Conservation (phyloP, 2,797 vertebrate genomes). For the Myotis planiceps region DNA sequence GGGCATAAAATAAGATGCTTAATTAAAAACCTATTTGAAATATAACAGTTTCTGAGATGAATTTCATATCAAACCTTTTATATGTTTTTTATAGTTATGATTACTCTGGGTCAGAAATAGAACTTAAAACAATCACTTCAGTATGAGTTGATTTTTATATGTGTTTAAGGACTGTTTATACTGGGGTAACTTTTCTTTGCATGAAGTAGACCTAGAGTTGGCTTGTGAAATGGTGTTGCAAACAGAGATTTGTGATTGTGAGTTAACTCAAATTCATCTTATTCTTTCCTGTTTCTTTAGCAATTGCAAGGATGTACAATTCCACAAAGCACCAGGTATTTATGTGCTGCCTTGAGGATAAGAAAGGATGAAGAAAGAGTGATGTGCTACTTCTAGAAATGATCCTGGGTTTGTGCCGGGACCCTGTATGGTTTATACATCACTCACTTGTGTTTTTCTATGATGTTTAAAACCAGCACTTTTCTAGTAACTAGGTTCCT, state of each 20-base stretch:
- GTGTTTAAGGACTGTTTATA: neutral
- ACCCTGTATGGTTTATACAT: neutral
- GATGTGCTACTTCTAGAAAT: neutral
- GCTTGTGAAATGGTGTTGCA: neutral
- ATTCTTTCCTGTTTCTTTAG: neutral
- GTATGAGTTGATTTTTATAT: neutral
- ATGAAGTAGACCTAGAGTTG: neutral
- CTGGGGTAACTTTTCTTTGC: neutral
- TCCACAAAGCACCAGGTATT: neutral
- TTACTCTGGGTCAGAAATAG: neutral
- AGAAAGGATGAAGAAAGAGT: neutral
- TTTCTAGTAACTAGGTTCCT: neutral
- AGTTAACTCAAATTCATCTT: neutral
- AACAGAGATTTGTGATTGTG: neutral
- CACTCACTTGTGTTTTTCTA: neutral
- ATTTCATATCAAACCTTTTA: neutral
- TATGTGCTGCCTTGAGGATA: neutral
- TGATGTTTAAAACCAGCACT: neutral
- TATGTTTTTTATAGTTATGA: neutral
- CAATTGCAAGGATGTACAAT: neutral
- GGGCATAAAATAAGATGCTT: neutral
- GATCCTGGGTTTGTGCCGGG: neutral
- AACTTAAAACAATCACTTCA: neutral
- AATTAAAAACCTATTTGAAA: neutral
- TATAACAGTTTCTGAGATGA: neutral